Evolutionary conservation across 2,797 vertebrate species (phyloP).

Genomic region (Cichlasoma orientale): DNA sequence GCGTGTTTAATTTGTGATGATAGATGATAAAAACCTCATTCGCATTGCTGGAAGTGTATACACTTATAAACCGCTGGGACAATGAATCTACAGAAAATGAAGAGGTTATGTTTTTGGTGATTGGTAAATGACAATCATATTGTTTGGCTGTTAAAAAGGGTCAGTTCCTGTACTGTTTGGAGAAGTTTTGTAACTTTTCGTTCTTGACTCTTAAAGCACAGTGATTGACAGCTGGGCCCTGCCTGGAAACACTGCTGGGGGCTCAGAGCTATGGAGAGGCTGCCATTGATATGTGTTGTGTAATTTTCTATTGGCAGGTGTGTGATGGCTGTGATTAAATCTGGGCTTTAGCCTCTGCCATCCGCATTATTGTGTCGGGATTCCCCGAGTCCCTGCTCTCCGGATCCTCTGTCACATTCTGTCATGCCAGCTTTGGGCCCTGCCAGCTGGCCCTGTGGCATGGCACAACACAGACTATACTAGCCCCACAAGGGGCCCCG

Average conservation of each 20-base stretch:
- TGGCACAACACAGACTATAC: conserved; percentile 68
- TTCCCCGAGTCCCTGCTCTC: conserved; percentile 80
- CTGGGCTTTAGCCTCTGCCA: conserved; percentile 79
- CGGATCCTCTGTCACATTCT: conserved; percentile 84
- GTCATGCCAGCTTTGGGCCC: conserved; percentile 79
- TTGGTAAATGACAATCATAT: not conserved
- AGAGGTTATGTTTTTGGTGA: not conserved
- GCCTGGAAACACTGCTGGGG: conserved; percentile 62
- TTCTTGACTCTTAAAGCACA: conserved; percentile 38
- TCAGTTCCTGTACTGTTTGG: not conserved
- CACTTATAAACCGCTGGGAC: not conserved
- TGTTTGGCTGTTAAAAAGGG: not conserved
- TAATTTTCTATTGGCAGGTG: conserved; percentile 84
- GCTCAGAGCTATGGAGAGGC: conserved; percentile 64
- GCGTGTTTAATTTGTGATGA: not conserved
- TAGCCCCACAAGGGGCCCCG: conserved; percentile 47
- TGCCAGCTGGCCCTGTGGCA: conserved; percentile 79
- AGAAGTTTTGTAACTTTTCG: conserved; percentile 8
- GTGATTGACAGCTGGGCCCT: conserved; percentile 68
- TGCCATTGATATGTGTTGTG: conserved; percentile 76
- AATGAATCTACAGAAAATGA: not conserved
- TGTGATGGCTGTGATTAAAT: conserved; percentile 83
- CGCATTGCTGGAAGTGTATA: not conserved
- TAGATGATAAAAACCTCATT: not conserved
- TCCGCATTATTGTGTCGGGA: conserved; percentile 84